Percentiles rank a stretch among this genome's conserved stretches.
Evolutionary conservation across 2,797 vertebrate genomes (phyloP).

Genomic region (Pseudochromis fuscus): DNA sequence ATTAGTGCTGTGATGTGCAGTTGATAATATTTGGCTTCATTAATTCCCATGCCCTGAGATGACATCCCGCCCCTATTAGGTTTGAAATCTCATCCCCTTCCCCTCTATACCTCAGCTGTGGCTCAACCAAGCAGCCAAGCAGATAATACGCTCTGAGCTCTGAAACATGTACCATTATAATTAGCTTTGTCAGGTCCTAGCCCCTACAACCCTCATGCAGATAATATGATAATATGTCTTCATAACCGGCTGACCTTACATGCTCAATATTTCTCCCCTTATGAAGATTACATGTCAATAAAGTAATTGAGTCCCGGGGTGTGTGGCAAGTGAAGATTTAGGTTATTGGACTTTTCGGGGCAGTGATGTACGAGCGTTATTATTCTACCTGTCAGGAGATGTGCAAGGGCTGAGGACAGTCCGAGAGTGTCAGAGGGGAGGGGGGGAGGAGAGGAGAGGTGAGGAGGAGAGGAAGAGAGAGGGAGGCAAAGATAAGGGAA

Average conservation of each 20-base stretch:
- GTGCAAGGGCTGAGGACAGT: constrained; percentile 87
- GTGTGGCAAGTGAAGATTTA: constrained; percentile 95
- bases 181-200: constrained; percentile 99
- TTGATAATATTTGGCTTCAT: constrained; percentile 86
- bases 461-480: constrained; percentile 7
- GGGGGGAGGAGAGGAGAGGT: constrained; percentile 28
- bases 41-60: constrained; percentile 83
- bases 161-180: constrained; percentile 99
- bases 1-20: constrained; percentile 77
- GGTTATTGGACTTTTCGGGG: constrained; percentile 90
- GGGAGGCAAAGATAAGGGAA: constrained; percentile 53
- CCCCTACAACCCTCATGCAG: constrained; percentile 99
- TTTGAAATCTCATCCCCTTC: constrained; percentile 82
- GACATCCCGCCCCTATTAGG: constrained; percentile 82
- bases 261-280: constrained; percentile 99
- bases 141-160: constrained; percentile 98
- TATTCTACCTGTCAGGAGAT: constrained; percentile 97
- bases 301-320: constrained; percentile 99
- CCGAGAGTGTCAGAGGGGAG: constrained; percentile 74
- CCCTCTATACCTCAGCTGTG: constrained; percentile 90
- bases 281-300: constrained; percentile 99
- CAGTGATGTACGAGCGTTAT: constrained; percentile 99
- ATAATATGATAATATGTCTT: constrained; percentile 99
- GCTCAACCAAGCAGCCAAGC: constrained; percentile 92
- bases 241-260: constrained; percentile 99